Conservation (phyloP, 2,888 invertebrate genomes). For the Sialis lutaria region DNA sequence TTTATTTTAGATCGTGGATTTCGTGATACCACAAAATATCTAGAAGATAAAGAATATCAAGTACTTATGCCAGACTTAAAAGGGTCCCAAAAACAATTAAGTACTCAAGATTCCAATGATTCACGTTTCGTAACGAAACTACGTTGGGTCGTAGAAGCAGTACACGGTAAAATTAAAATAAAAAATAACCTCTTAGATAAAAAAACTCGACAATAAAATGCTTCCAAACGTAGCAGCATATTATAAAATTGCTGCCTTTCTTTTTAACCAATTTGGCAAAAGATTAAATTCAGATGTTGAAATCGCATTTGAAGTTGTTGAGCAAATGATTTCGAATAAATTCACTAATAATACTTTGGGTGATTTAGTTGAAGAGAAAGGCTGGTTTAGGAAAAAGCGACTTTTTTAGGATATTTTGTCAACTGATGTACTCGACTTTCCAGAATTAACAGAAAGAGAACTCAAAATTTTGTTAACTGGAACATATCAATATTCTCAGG, state of each 20-base stretch:
- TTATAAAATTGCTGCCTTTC: conserved; percentile 9
- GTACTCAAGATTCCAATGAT: conserved; percentile 11
- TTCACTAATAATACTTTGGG: no score
- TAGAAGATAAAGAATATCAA: no score
- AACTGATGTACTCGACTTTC: no score
- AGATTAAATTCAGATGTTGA: not conserved
- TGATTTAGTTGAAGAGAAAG: no score
- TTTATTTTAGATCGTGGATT: conserved; percentile 14
- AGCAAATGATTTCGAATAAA: no score
- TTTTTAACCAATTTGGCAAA: conserved; percentile 9
- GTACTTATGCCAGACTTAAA: no score
- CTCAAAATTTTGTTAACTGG: no score
- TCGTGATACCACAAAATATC: conserved; percentile 9
- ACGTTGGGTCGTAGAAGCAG: conserved; percentile 11
- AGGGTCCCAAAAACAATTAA: conserved; percentile 12
- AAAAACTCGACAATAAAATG: conserved; percentile 8
- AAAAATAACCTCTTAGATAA: conserved; percentile 9
- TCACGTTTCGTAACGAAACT: conserved; percentile 12
- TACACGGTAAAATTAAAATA: conserved; percentile 10
- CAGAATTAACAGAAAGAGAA: no score
- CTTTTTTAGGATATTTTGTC: no score
- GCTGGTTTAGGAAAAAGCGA: no score
- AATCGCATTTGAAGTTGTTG: no score
- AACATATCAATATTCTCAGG: no score
- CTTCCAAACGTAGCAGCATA: conserved; percentile 6